Percentiles rank a stretch among this genome's conserved stretches.
phyloP scores from a whole-genome alignment of 2,888 invertebrate species.

The Enoplolaimus lenunculus region DNA sequence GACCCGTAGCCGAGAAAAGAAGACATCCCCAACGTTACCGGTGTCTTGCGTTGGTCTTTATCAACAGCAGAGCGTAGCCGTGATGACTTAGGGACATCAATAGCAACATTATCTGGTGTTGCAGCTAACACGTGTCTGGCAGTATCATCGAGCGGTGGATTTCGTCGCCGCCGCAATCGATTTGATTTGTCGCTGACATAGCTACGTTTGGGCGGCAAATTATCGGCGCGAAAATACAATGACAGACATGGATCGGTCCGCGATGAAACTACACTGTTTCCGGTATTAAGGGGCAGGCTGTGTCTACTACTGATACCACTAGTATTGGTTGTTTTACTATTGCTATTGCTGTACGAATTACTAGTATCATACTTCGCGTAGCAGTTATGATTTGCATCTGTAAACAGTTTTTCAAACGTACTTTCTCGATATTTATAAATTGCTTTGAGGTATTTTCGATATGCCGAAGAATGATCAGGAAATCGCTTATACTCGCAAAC shows the following conservation, averaged over 20 bases:
- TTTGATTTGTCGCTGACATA: background rate
- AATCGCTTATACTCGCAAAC: background rate
- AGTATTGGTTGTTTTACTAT: background rate
- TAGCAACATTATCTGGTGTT: background rate
- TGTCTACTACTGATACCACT: background rate
- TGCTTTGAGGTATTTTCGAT: background rate
- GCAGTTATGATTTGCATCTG: too few species aligned
- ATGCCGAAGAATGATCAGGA: background rate
- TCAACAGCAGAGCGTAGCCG: too few species aligned
- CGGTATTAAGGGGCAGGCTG: background rate
- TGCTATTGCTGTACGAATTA: background rate
- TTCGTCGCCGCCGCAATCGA: background rate
- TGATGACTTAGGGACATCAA: too few species aligned
- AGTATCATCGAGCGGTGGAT: background rate
- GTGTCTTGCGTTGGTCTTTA: background rate
- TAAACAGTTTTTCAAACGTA: too few species aligned
- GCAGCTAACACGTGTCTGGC: background rate
- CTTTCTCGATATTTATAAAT: too few species aligned
- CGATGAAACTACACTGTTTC: background rate
- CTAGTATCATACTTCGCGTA: too few species aligned
- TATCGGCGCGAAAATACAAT: background rate
- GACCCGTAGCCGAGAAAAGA: background rate
- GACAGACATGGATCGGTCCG: background rate
- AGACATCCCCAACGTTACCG: background rate
- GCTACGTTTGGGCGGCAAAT: background rate